These are phyloP conservation scores for Uropsilus gracilis DNA, from an alignment of 2,113 vertebrate species.

Conservation along the genomic window DNA sequence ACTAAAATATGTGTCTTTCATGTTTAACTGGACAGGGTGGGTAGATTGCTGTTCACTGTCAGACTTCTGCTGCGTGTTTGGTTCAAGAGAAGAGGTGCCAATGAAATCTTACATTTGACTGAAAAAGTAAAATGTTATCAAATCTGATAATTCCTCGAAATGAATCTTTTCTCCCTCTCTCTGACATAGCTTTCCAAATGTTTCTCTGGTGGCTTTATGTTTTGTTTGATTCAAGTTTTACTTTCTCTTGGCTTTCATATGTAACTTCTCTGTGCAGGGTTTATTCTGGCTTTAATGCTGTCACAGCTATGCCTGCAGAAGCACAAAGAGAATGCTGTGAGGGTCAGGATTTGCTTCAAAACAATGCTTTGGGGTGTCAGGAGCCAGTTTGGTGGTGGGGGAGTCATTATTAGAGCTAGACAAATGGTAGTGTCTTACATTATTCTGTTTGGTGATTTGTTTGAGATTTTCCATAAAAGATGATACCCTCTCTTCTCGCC, in stretches of 20 bases:
- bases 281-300: neutral
- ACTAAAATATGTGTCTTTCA: conserved; percentile 44
- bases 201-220: neutral
- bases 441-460: neutral
- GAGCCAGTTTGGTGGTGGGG: neutral
- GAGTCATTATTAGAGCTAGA: neutral
- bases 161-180: neutral
- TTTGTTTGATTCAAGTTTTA: neutral
- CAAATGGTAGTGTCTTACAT: neutral
- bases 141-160: neutral
- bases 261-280: neutral
- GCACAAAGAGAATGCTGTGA: neutral
- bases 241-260: neutral
- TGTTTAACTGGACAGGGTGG: neutral
- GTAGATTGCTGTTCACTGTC: neutral
- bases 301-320: neutral
- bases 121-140: conserved; percentile 5
- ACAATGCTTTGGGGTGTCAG: neutral
- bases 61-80: conserved; percentile 27
- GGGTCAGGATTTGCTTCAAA: neutral
- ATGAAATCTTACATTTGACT: neutral
- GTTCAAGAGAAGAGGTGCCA: neutral
- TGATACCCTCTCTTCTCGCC: neutral
- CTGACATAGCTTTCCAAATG: neutral
- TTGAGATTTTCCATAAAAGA: neutral